Evolutionary conservation across 2,797 vertebrate species (phyloP).

Genomic region (Pteronotus mesoamericanus): DNA sequence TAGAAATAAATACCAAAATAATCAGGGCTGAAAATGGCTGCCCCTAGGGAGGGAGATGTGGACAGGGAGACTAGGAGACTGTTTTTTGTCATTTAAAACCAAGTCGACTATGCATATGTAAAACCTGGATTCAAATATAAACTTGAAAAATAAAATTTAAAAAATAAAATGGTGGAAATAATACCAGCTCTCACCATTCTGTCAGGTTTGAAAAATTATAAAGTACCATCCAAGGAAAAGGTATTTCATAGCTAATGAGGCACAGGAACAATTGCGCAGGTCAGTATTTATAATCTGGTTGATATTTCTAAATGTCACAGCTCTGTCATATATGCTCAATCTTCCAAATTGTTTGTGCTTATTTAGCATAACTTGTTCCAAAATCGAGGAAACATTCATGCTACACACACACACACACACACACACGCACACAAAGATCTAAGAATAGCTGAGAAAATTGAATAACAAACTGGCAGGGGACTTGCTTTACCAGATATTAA

Average conservation of each 20-base stretch:
- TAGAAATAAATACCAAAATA: not conserved
- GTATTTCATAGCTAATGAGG: conserved; percentile 39
- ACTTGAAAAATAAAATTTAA: not conserved
- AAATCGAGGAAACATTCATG: not conserved
- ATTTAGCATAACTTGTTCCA: conserved; percentile 46
- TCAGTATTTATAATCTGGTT: conserved; percentile 61
- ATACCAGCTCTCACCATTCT: not conserved
- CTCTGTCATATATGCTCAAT: conserved; percentile 34
- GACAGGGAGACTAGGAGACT: too few relatives aligned
- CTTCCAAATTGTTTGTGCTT: conserved; percentile 56
- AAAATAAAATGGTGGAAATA: conserved; percentile 14
- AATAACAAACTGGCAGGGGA: not conserved
- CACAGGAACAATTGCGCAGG: not conserved
- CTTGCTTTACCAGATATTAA: not conserved
- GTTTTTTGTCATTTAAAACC: not conserved
- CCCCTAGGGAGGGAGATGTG: not conserved
- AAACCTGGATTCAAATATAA: conserved; percentile 5
- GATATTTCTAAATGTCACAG: conserved; percentile 68
- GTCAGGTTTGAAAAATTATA: not conserved
- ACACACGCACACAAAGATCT: not conserved
- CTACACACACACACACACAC: not conserved
- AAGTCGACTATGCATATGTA: not conserved
- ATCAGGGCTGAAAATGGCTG: not conserved
- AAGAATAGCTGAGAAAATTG: not conserved
- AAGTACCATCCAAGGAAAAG: not conserved